Evolutionary conservation across 2,113 vertebrate genomes (phyloP), one percentile per base, ranked within the genome.

Genomic region (Acrocephalus kingi): DNA sequence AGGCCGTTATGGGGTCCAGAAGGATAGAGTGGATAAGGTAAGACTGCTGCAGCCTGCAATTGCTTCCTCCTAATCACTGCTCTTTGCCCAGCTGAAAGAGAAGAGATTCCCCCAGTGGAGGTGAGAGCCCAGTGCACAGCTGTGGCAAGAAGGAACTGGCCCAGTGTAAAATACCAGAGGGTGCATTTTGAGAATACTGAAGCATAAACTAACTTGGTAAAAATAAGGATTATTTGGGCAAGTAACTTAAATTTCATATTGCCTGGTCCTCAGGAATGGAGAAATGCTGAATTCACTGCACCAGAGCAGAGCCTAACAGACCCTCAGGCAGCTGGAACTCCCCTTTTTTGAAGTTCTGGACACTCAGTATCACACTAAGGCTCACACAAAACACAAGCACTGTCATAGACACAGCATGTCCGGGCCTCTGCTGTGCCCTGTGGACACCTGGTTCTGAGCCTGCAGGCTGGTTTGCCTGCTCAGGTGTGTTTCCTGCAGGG

Each of bases 11-110:
- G 99, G 99, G 30, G 98, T 99, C 30, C 98, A 99, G 97, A 94
- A 97, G 58, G 99, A 99, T 96, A 98, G 99, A 89, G 98, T 99
- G 95, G 99, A 99, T 96, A 99, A 99, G 98, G 99, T 99, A 97
- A 96, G 94, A 43, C 22, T 45, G 45, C 49, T 54, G 31, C 7
- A 85, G n/a, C 84, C 54, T 82, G 59, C 21, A 41, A 3, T 43
- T 58, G 13, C 43, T 27, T 58, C 55, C 64, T 62, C n/a, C 37
- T 77, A 3, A 39, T 39, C 25, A 6, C 24, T 46, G 41, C 27
- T 28, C 52, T 63, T 69, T 45, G 62, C 23, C 30, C 25, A 54
- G 37, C 39, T 86, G 43, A 35, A 45, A 28, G 68, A 59, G 28
- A 28, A 63, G 61, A 49, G 27, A 10, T n/a, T 63, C 49, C 55